A percentile compares a stretch with the other conserved stretches of the same genome.
phyloP scores from a whole-genome alignment of 2,888 invertebrate species.

The Alviniconcha strummeri region DNA sequence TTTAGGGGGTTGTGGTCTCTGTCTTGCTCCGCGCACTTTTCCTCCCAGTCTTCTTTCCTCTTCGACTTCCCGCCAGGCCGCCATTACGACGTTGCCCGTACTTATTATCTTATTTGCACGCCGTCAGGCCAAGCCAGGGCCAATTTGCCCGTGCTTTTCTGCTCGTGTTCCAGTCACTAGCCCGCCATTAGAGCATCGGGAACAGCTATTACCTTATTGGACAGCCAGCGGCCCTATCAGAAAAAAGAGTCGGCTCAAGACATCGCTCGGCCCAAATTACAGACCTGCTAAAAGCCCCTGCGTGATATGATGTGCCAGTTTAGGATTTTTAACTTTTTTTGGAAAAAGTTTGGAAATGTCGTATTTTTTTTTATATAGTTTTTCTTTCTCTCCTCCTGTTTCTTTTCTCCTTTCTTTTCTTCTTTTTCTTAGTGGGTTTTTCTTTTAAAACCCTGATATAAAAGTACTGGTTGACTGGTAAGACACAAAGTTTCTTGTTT shows the following conservation, averaged over 20 bases:
- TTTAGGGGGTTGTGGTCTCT: background rate
- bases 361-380: background rate
- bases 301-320: background rate
- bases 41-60: too few relatives aligned
- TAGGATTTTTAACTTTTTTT: too few relatives aligned
- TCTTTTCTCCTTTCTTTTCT: background rate
- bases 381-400: background rate
- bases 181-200: conserved; percentile 32
- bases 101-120: conserved; percentile 37
- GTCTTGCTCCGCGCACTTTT: too few relatives aligned
- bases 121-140: conserved; percentile 23
- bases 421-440: background rate
- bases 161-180: conserved; percentile 24
- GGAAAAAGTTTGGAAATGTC: too few relatives aligned
- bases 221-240: conserved; percentile 25
- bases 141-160: conserved; percentile 27
- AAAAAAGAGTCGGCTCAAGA: background rate
- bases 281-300: background rate
- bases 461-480: too few relatives aligned
- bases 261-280: background rate
- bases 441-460: background rate
- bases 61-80: background rate
- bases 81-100: conserved; percentile 31
- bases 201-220: conserved; percentile 30
- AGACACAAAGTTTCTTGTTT: too few relatives aligned